These are phyloP conservation scores for Philaenus spumarius DNA, from an alignment of 1,140 invertebrate species.

Conservation along the genomic window DNA sequence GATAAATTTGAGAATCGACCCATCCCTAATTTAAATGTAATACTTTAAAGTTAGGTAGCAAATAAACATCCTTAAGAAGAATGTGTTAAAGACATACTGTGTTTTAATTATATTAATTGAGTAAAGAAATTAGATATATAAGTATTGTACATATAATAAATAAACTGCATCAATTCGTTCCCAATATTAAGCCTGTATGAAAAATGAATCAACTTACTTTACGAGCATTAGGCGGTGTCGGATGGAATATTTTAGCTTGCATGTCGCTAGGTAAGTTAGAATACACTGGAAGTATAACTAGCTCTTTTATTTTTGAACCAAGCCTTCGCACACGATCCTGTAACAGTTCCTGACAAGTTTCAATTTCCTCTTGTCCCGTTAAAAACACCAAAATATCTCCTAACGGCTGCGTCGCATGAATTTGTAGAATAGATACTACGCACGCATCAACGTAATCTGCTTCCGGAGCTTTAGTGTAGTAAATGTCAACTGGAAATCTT, in stretches of 20 bases:
- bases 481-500: constrained; percentile 86
- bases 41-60: too few relatives aligned
- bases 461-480: constrained; percentile 98
- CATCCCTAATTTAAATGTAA: too few relatives aligned
- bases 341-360: constrained; percentile 90
- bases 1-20: too few relatives aligned
- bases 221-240: constrained; percentile 88
- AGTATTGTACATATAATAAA: too few relatives aligned
- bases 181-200: too few relatives aligned
- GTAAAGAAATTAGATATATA: too few relatives aligned
- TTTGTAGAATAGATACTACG: constrained; percentile 94
- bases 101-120: too few relatives aligned
- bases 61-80: too few relatives aligned
- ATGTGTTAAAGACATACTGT: too few relatives aligned
- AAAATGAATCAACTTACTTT: too few relatives aligned
- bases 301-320: constrained; percentile 87
- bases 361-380: constrained; percentile 95
- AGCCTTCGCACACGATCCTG: constrained; percentile 83
- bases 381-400: constrained; percentile 97
- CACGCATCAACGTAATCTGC: constrained; percentile 97
- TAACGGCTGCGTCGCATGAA: constrained; percentile 91
- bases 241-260: constrained; percentile 97
- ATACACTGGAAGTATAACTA: constrained; percentile 95
- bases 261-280: constrained; percentile 97
- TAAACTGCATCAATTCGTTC: too few relatives aligned